Evolutionary conservation across 1,140 invertebrate genomes (phyloP).

Genomic region (Drosophila varians): DNA sequence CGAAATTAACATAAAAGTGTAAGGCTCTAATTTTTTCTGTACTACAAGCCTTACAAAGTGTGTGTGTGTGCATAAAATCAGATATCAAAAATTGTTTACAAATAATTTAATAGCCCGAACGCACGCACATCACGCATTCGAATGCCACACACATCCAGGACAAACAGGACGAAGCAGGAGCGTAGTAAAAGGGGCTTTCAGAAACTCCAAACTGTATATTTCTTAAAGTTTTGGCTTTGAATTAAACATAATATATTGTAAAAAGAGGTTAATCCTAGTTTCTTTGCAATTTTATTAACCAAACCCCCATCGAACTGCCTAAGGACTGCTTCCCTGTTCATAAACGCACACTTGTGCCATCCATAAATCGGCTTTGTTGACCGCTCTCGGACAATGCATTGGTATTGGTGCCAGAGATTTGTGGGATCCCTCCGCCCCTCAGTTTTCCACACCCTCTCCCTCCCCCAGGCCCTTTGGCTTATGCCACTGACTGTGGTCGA

Average conservation of each 20-base stretch:
- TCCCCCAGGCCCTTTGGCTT: slow-evolving; percentile 19
- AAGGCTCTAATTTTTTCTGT: no score
- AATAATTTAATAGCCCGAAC: slow-evolving; percentile 77
- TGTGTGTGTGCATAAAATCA: slow-evolving; percentile 74
- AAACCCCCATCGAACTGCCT: not conserved
- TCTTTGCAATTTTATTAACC: not conserved
- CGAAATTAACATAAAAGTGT: not conserved
- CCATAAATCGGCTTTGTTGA: slow-evolving; percentile 60
- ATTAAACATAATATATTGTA: no score
- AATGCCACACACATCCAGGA: slow-evolving; percentile 8
- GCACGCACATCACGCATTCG: slow-evolving; percentile 67
- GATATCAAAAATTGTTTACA: slow-evolving; percentile 82
- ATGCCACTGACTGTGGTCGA: slow-evolving; percentile 33
- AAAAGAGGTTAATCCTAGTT: no score
- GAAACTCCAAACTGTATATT: not conserved
- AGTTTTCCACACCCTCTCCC: not conserved
- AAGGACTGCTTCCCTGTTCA: not conserved
- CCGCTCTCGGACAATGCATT: slow-evolving; percentile 42
- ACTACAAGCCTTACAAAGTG: no score
- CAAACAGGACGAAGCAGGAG: not conserved
- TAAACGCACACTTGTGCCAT: slow-evolving; percentile 25
- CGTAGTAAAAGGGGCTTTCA: not conserved
- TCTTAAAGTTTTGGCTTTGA: no score
- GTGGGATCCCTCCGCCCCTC: slow-evolving; percentile 8
- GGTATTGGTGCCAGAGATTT: slow-evolving; percentile 53